phyloP scores from a whole-genome alignment of 2,888 invertebrate species.

The Euspilapteryx auroguttella region DNA sequence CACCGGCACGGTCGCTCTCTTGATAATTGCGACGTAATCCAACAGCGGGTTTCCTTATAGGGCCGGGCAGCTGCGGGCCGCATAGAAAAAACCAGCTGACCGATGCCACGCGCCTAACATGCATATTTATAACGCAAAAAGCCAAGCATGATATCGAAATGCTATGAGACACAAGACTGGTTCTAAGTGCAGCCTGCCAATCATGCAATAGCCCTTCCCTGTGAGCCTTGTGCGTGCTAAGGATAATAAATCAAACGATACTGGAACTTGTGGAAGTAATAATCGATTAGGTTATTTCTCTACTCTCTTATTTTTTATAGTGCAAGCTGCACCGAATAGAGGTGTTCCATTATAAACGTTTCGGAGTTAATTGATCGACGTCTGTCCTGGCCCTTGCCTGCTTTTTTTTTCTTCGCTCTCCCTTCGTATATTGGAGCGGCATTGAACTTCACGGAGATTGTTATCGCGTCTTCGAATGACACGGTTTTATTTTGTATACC shows the following conservation, averaged over 20 bases:
- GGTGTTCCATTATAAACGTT: no score
- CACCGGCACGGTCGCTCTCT: conserved; percentile 14
- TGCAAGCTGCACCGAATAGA: no score
- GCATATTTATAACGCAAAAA: conserved; percentile 50
- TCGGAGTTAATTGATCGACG: not conserved
- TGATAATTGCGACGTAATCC: conserved; percentile 57
- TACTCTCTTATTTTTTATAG: no score
- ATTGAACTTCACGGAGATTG: no score
- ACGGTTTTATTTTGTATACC: no score
- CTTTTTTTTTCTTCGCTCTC: no score
- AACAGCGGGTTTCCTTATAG: conserved; percentile 53
- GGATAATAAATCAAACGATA: conserved; percentile 19
- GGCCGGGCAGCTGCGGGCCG: conserved; percentile 48
- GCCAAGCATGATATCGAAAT: conserved; percentile 42
- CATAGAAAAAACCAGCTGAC: conserved; percentile 58
- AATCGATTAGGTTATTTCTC: conserved; percentile 14
- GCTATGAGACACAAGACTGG: conserved; percentile 37
- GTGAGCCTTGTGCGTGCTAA: no score
- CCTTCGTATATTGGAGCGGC: no score
- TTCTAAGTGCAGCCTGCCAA: conserved; percentile 28
- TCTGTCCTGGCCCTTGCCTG: no score
- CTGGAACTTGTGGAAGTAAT: conserved; percentile 12
- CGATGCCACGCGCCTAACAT: conserved; percentile 48
- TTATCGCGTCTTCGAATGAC: no score
- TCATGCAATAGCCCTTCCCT: conserved; percentile 40